Conservation (phyloP, 2,797 vertebrate genomes). For the Miichthys miiuy region DNA sequence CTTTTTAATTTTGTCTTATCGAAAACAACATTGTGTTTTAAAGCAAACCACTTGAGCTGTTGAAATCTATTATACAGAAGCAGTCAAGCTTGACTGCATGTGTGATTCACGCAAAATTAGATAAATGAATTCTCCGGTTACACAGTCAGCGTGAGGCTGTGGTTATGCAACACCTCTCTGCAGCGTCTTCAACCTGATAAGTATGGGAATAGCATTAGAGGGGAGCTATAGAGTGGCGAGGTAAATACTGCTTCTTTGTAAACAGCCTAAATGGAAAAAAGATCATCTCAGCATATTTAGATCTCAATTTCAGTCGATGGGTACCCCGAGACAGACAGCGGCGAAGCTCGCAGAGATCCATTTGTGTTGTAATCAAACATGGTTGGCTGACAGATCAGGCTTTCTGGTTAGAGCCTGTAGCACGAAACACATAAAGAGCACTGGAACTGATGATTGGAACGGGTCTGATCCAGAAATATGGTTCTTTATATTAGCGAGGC, state of each 20-base stretch:
- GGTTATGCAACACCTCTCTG: constrained; percentile 61
- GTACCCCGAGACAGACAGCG: constrained; percentile 34
- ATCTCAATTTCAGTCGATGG: constrained; percentile 51
- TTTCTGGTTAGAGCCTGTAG: constrained; percentile 59
- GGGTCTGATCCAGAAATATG: constrained; percentile 35
- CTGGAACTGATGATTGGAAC: constrained; percentile 25
- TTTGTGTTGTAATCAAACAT: constrained; percentile 63
- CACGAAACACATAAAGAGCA: constrained; percentile 33
- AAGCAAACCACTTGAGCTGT: constrained; percentile 29
- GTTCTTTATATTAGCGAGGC: constrained; percentile 25
- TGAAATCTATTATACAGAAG: constrained; percentile 13
- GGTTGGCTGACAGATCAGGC: constrained; percentile 54
- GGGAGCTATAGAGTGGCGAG: constrained; percentile 26
- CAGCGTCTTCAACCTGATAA: constrained; percentile 43
- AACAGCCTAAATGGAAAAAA: constrained; percentile 49
- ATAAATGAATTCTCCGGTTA: constrained; percentile 59
- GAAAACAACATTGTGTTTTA: constrained; percentile 16
- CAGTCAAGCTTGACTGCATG: constrained; percentile 26
- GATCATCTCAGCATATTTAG: constrained; percentile 60
- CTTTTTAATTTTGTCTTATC: constrained; percentile 23
- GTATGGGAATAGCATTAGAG: constrained; percentile 37
- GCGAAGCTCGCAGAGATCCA: constrained; percentile 26
- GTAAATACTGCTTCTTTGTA: constrained; percentile 51
- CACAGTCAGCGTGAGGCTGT: constrained; percentile 39
- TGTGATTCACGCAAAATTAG: constrained; percentile 54